These are phyloP conservation scores for Scaptomyza tumidula DNA, from an alignment of 2,888 invertebrate species.

Conservation along the genomic window DNA sequence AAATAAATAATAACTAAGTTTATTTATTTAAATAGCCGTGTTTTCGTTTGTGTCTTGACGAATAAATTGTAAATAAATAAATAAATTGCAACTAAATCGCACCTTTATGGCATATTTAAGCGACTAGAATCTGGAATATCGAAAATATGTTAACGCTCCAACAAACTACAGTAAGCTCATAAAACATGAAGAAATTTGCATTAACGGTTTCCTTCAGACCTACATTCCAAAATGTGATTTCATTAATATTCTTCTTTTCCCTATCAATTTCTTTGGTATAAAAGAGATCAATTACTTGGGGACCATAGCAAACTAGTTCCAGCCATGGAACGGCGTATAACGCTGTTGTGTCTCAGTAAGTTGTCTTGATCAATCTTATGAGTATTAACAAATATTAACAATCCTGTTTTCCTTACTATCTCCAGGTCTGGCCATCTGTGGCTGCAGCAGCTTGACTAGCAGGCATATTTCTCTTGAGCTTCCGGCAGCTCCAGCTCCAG, in stretches of 20 bases:
- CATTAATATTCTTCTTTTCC: constrained; percentile 16
- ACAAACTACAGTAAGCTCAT: constrained; percentile 34
- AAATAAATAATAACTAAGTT: constrained; percentile 10
- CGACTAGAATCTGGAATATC: constrained; percentile 9
- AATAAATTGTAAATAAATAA: constrained; percentile 6
- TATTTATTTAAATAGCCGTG: background rate
- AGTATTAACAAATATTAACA: background rate
- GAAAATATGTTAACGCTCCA: constrained; percentile 1
- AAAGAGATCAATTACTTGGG: constrained; percentile 42
- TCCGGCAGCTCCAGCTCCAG: constrained; percentile 16
- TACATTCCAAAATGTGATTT: constrained; percentile 18
- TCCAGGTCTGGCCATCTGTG: constrained; percentile 28
- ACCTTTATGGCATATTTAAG: constrained; percentile 15
- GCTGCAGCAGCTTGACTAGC: constrained; percentile 7
- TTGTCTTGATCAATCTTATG: background rate
- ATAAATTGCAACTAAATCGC: constrained; percentile 10
- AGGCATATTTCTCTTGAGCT: constrained; percentile 30
- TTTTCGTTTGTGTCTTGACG: constrained; percentile 2
- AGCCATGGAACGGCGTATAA: constrained; percentile 32
- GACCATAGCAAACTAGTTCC: constrained; percentile 22
- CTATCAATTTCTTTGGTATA: constrained; percentile 26
- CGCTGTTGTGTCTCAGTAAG: constrained; percentile 37
- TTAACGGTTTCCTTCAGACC: constrained; percentile 39
- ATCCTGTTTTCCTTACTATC: background rate
- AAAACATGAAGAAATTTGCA: constrained; percentile 31